These are phyloP conservation scores for Anolis sagrei DNA, from an alignment of 2,113 vertebrate genomes.

Conservation along the genomic window DNA sequence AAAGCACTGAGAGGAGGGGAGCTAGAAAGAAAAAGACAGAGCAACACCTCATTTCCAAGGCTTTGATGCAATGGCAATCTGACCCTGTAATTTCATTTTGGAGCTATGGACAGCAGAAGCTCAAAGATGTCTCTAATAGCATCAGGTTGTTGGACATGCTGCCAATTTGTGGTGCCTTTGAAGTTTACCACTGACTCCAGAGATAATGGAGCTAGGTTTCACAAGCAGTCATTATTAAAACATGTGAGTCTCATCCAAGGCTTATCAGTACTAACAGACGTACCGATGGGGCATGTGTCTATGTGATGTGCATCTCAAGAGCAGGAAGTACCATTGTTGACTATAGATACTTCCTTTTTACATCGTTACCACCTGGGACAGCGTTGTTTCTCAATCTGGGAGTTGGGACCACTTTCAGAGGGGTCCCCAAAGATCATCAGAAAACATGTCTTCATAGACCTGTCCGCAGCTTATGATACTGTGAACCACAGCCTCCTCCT, in stretches of 20 bases:
- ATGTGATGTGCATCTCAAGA: background rate
- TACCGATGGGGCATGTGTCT: background rate
- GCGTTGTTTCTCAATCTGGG: too few relatives aligned
- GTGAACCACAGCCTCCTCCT: too few relatives aligned
- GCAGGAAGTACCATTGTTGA: background rate
- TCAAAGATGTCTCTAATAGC: slow-evolving; percentile 13
- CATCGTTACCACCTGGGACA: background rate
- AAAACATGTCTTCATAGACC: too few relatives aligned
- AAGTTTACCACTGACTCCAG: slow-evolving; percentile 21
- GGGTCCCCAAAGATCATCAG: too few relatives aligned
- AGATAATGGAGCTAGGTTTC: slow-evolving; percentile 27
- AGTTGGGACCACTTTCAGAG: too few relatives aligned
- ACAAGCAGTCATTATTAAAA: background rate
- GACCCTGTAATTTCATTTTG: slow-evolving; percentile 16
- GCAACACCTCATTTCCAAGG: slow-evolving; percentile 12
- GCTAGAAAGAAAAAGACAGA: background rate
- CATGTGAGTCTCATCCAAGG: background rate
- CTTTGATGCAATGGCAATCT: slow-evolving; percentile 51
- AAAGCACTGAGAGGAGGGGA: background rate
- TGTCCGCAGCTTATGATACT: too few relatives aligned
- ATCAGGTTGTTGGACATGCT: background rate
- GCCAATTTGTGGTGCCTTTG: slow-evolving; percentile 41
- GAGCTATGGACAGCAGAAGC: background rate
- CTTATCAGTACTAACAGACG: slow-evolving; percentile 19
- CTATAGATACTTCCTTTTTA: background rate